Evolutionary conservation across 2,797 vertebrate genomes (phyloP), one percentile per base, ranked within the genome.

Genomic region (Sebastes taczanowskii): DNA sequence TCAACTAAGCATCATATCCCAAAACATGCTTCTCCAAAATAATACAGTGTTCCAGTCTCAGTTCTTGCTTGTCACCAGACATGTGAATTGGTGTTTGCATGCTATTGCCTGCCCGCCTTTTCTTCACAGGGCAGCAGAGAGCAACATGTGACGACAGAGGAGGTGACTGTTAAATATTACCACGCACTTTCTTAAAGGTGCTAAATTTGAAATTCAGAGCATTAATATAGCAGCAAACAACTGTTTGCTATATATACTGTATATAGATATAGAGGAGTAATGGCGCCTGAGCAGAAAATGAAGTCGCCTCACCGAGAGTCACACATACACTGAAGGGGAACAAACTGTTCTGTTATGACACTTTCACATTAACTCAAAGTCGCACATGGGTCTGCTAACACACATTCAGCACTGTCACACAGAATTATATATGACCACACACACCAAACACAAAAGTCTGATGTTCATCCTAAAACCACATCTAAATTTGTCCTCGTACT

Each of bases 111-210:
- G 42, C 3, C 42, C 0, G 20, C 18, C 46, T 9, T 20, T 49
- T 20, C 34, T 27, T 80, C 25, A n/a, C 52, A 30, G 9, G 23
- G 30, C 3, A 32, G 60, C 14, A 30, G 32, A 77, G 55, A 55
- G 35, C 30, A 42, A 71, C 58, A 68, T 62, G 64, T 64, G 70
- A 78, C 49, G 6, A 2, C 3, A 22, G 56, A 22, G 5, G 11
- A 71, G 34, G 64, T 38, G 74, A 58, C 56, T 62, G 38, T 14
- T 42, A 65, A 60, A 74, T 74, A 46, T 34, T 13, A 16, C 53
- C 16, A 52, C 62, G 38, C 22, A 49, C 18, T 49, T 49, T 49
- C 7, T 20, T 20, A 49, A 49, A 49, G 3, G 46, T 20, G 18
- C 18, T 20, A 49, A 49, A 49, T 49, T 53, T 53, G 9, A 53